Base-by-base conservation (phyloP, 2,113 vertebrate genomes). In the Hucho hucho region DNA sequence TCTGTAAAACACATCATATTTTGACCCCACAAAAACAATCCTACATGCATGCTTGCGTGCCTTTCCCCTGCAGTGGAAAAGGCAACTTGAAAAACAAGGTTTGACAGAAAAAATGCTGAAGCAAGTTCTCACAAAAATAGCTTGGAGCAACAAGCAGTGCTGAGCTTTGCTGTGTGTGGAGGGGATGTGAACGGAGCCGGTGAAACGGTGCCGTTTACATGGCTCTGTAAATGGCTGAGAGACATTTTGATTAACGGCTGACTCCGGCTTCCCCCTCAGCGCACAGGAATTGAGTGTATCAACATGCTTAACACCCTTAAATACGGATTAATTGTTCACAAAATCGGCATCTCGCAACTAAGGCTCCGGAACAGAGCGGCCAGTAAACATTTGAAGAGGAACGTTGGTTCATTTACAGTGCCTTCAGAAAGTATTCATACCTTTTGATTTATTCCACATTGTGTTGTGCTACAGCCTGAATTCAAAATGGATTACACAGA, bases 321-420 rank as follows among this genome's bases (percentile, higher is more conserved):
- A 90, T 76, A 79, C 53, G 74, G 83, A 89, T 91, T 91, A 88
- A 91, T 90, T 87, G 86, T 91, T 88, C 77, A 67, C 63, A 5
- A 83, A 86, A 82, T 87, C 81, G 1, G 71, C 75, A 37, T 81
- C 70, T 66, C 74, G 49, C 43, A 3, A 74, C 72, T 64, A 26
- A 58, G 74, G 75, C 2, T 37, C 69, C 12, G 24, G 77, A 79
- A 66, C 71, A 56, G 75, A 83, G 73, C 46, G 84, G 81, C 83
- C 81, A 66, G 81, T 76, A 72, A 82, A 77, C 80, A 81, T 82
- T 85, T 76, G 25, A 83, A 83, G 83, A 83, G 81, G 83, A 81
- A 68, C 0, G 69, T 59, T 78, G 61, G 77, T 77, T 22, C 64
- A 70, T 3, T 3, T 67, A 37, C 37, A 37, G 37, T 2, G 7